phyloP scores from a whole-genome alignment of 2,888 invertebrate species.

The Idaea aversata region DNA sequence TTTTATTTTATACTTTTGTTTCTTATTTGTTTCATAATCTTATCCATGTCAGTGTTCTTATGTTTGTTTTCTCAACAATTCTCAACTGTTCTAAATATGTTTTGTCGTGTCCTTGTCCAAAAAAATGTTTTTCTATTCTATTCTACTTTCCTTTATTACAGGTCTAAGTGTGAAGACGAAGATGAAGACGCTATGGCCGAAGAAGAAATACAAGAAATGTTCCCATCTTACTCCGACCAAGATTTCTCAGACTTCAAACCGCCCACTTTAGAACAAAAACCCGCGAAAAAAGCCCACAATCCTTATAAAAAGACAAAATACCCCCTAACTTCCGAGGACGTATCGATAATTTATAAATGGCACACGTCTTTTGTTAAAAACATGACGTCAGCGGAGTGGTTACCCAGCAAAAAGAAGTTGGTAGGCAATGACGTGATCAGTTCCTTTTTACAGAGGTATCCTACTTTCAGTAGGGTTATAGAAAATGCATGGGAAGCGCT shows the following conservation, averaged over 20 bases:
- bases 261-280: slow-evolving; percentile 71
- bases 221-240: slow-evolving; percentile 83
- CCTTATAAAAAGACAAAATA: slow-evolving; percentile 44
- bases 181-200: slow-evolving; percentile 84
- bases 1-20: too few species aligned
- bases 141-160: slow-evolving; percentile 35
- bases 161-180: slow-evolving; percentile 83
- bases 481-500: slow-evolving; percentile 74
- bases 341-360: slow-evolving; percentile 80
- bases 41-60: too few species aligned
- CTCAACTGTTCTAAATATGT: too few species aligned
- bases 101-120: too few species aligned
- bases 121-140: neutral
- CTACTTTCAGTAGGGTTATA: slow-evolving; percentile 78
- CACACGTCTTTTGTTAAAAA: slow-evolving; percentile 81
- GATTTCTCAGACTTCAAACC: slow-evolving; percentile 86
- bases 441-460: slow-evolving; percentile 81
- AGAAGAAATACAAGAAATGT: slow-evolving; percentile 84
- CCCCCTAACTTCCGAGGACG: slow-evolving; percentile 75
- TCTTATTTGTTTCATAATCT: too few species aligned
- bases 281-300: slow-evolving; percentile 43
- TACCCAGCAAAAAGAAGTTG: slow-evolving; percentile 69
- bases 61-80: too few species aligned
- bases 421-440: slow-evolving; percentile 58
- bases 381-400: slow-evolving; percentile 82